Evolutionary conservation across 2,888 invertebrate species (phyloP).

Genomic region (Actias luna): DNA sequence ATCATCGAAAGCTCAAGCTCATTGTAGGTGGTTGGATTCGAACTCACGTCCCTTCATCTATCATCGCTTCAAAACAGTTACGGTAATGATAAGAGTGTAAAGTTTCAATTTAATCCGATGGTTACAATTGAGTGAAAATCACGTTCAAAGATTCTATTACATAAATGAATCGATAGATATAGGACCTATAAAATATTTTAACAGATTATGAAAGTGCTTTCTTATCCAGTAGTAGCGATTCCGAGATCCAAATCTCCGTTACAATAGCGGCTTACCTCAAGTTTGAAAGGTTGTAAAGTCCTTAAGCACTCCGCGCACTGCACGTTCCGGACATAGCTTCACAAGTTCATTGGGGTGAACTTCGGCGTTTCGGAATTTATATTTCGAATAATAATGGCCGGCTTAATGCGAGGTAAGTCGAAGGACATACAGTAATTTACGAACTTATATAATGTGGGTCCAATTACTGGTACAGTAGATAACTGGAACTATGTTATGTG

Average conservation of each 20-base stretch:
- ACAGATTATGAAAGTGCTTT: not conserved
- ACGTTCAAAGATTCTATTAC: too few relatives aligned
- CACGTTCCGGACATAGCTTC: conserved; percentile 6
- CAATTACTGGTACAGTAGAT: too few relatives aligned
- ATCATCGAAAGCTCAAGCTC: too few relatives aligned
- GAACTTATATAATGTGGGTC: not conserved
- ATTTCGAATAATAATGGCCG: not conserved
- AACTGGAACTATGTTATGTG: too few relatives aligned
- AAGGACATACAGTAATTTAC: not conserved
- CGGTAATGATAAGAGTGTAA: too few relatives aligned
- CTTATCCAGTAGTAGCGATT: conserved; percentile 5
- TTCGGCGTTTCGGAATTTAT: not conserved
- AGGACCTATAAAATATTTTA: not conserved
- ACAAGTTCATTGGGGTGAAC: conserved; percentile 5
- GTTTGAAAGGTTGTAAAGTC: conserved; percentile 19
- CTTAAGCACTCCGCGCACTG: conserved; percentile 5
- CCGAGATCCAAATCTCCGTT: not conserved
- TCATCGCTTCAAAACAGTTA: too few relatives aligned
- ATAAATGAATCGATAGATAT: not conserved
- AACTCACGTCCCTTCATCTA: too few relatives aligned
- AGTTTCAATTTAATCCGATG: too few relatives aligned
- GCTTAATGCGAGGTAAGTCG: not conserved
- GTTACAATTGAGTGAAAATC: too few relatives aligned
- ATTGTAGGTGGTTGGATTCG: too few relatives aligned
- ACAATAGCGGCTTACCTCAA: conserved; percentile 10